These are phyloP conservation scores for Hyposoter didymator DNA, from an alignment of 2,888 invertebrate species.

Conservation along the genomic window DNA sequence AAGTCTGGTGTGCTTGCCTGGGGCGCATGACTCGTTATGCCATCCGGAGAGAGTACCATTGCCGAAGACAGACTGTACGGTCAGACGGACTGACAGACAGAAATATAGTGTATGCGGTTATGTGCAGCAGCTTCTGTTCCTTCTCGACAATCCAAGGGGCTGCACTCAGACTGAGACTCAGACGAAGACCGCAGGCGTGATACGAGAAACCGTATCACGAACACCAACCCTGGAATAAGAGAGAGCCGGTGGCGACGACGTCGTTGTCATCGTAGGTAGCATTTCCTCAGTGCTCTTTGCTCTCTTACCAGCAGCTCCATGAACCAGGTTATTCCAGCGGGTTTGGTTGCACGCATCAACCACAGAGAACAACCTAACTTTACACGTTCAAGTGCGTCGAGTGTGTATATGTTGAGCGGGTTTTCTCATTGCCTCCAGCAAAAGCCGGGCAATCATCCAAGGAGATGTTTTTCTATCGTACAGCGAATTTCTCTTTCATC, in stretches of 20 bases:
- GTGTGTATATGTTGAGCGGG: constrained; percentile 50
- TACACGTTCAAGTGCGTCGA: constrained; percentile 34
- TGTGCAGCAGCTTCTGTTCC: constrained; percentile 31
- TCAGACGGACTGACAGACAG: constrained; percentile 48
- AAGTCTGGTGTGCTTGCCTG: constrained; percentile 58
- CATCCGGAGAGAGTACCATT: constrained; percentile 64
- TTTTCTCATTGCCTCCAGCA: constrained; percentile 67
- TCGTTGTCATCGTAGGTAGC: constrained; percentile 52
- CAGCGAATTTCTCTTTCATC: constrained; percentile 36
- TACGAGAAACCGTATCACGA: constrained; percentile 58
- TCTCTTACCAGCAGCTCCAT: constrained; percentile 49
- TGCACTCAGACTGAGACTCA: constrained; percentile 73
- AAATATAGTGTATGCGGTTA: constrained; percentile 19
- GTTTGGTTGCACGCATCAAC: constrained; percentile 68
- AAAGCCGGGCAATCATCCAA: constrained; percentile 72
- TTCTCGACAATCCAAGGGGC: constrained; percentile 73
- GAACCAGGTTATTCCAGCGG: constrained; percentile 39
- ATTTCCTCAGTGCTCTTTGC: constrained; percentile 62
- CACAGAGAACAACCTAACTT: constrained; percentile 11
- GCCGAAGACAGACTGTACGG: constrained; percentile 36
- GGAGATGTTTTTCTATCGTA: constrained; percentile 64
- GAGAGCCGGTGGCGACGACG: constrained; percentile 56
- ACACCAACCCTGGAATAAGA: constrained; percentile 28
- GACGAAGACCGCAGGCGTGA: constrained; percentile 62
- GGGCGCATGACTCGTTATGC: constrained; percentile 70